Base-by-base conservation (phyloP, 2,888 invertebrate genomes). In the Neria commutata region DNA sequence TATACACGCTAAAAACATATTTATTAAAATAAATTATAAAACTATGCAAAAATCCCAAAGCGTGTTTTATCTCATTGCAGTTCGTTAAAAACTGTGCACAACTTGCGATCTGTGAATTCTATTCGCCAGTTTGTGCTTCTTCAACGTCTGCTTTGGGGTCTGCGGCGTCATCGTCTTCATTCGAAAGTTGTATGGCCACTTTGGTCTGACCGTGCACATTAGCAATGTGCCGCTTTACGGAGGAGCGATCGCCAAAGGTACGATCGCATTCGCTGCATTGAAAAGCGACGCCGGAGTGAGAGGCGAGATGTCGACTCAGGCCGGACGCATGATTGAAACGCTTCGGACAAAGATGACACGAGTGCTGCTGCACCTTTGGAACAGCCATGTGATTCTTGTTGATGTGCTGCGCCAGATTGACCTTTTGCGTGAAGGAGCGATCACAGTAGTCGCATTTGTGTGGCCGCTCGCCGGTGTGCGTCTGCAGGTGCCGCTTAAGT, bases 341-440 rank as follows among this genome's bases (percentile, higher is more conserved):
- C 59, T 88, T 88, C 1, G 86, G 84, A 69, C 89, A 89, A 16
- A 88, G 76, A 48, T 87, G 84, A 74, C 91, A 91, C 72, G 86
- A 84, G 76, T 90, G 89, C 62, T 89, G 81, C 80, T 34, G 86
- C 84, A 73, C 83, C 82, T 68, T 86, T 81, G 86, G 85, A 62
- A 83, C 85, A 52, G 87, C 85, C 40, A 86, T 84, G 72, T 88
- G 88, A 26, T 85, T 82, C 1, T 86, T 81, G 37, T 73, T 73
- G 72, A 86, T 84, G 76, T 91, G 91, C 25, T 86, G 83, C 17
- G 82, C 81, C 17, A 91, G 81, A 49, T 89, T 86, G 67, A 87
- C 87, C 64, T 89, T 88, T 78, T 91, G 91, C 0, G 90, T 89
- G 80, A 90, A 91, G 61, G 88, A 86, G 74, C 88, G 88, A 0